Base-by-base conservation (phyloP, 2,797 vertebrate genomes). In the Melanotaenia trifasciata region DNA sequence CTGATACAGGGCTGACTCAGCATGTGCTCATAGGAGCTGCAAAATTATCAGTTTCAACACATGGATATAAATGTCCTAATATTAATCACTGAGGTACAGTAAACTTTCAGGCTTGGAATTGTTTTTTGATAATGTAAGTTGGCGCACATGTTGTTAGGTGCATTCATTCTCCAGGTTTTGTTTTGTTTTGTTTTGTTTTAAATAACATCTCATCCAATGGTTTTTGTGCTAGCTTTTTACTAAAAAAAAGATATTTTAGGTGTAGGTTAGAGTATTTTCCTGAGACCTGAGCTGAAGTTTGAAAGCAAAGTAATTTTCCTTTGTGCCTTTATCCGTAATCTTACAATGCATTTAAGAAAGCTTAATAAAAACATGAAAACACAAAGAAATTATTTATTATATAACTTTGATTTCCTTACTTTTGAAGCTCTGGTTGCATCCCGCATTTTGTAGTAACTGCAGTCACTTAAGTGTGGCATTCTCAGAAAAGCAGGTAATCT, bases 401-500 rank as follows among this genome's bases (percentile, higher is more conserved):
- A 12, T 58, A 66, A 69, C 58, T 12, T 74, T 0, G 0, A 11
- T 36, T 1, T 79, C 78, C 94, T 94, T 95, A 95, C 94, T 72
- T 94, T 93, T 67, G 88, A 89, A 89, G 87, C 83, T 89, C 90
- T 91, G 76, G 83, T 87, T 62, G 91, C 88, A 62, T 95, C 93
- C 92, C 94, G 94, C 93, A 96, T 92, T 72, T 91, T 94, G 90
- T 92, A 96, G 90, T 93, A 95, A 74, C 86, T 90, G 89, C 94
- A 95, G 90, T 96, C 96, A 76, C 88, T 93, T 92, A 96, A 94
- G 90, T 96, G 93, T 94, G 92, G 94, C 95, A 96, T 96, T 94
- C 87, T 90, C 91, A 91, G 83, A 73, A 70, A 88, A 56, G 73
- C 79, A 50, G 60, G 67, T 78, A 72, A 70, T 89, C 77, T 87